These are phyloP conservation scores for Lamellibrachia columna DNA, from an alignment of 2,888 invertebrate species.

Conservation along the genomic window DNA sequence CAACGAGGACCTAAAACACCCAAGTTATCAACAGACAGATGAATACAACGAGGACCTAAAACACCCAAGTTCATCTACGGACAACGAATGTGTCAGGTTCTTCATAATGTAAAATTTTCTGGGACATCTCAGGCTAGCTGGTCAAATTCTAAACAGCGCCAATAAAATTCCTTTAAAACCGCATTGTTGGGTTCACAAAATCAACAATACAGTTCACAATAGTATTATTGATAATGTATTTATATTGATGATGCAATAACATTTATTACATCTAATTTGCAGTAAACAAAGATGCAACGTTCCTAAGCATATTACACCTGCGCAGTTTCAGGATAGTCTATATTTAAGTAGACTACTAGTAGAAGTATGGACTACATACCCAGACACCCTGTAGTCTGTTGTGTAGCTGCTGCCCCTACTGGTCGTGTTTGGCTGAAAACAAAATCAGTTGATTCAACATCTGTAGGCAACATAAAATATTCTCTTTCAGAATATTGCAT, in stretches of 20 bases:
- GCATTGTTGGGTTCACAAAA: background rate
- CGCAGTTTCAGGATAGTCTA: background rate
- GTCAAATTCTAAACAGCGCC: background rate
- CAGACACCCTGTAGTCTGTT: constrained; percentile 52
- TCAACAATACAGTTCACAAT: background rate
- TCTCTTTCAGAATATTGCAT: background rate
- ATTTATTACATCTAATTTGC: no score
- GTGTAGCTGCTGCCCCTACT: constrained; percentile 47
- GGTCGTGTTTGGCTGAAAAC: constrained; percentile 49
- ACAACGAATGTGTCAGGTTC: background rate
- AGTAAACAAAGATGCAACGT: no score
- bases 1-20: no score
- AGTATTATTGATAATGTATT: background rate
- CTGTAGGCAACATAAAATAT: background rate
- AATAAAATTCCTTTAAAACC: background rate
- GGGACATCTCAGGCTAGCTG: background rate
- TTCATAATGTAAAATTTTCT: background rate
- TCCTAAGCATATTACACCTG: no score
- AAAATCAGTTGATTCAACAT: background rate
- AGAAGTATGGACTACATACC: constrained; percentile 28
- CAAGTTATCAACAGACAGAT: no score
- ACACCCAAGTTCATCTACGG: no score
- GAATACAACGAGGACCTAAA: no score
- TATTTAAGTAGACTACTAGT: background rate
- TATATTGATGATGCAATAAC: background rate